Conservation (phyloP, 2,113 vertebrate genomes). For the Anolis carolinensis region DNA sequence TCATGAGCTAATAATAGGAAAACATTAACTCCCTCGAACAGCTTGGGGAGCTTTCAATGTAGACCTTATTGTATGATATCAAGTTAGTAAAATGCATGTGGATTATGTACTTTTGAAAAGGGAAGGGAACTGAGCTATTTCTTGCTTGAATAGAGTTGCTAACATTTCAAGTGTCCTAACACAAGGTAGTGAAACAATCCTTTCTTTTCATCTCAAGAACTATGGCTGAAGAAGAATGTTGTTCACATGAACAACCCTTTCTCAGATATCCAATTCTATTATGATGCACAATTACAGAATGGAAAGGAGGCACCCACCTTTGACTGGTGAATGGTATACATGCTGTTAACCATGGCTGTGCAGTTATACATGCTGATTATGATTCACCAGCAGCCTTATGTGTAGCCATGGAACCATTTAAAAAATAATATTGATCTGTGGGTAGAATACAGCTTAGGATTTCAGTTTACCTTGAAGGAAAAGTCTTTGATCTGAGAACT, state of each 20-base stretch:
- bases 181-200: background rate
- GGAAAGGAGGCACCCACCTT: background rate
- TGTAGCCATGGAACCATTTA: background rate
- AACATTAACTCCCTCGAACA: constrained; percentile 71
- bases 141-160: constrained; percentile 58
- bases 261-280: constrained; percentile 38
- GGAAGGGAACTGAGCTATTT: constrained; percentile 54
- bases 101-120: constrained; percentile 59
- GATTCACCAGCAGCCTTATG: background rate
- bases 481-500: background rate
- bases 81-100: constrained; percentile 56
- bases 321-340: constrained; percentile 11
- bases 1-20: constrained; percentile 69
- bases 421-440: too few relatives aligned
- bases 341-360: background rate
- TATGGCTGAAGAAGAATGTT: background rate
- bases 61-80: constrained; percentile 52
- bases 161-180: constrained; percentile 47
- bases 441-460: background rate
- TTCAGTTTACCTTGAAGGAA: background rate
- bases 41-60: constrained; percentile 67
- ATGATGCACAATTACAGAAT: constrained; percentile 22
- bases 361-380: background rate
- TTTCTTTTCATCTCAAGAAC: constrained; percentile 4
- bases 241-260: constrained; percentile 19